A percentile compares a stretch with the other conserved stretches of the same genome.
Conservation (phyloP, 2,797 vertebrate species). For the Phataginus tricuspis region DNA sequence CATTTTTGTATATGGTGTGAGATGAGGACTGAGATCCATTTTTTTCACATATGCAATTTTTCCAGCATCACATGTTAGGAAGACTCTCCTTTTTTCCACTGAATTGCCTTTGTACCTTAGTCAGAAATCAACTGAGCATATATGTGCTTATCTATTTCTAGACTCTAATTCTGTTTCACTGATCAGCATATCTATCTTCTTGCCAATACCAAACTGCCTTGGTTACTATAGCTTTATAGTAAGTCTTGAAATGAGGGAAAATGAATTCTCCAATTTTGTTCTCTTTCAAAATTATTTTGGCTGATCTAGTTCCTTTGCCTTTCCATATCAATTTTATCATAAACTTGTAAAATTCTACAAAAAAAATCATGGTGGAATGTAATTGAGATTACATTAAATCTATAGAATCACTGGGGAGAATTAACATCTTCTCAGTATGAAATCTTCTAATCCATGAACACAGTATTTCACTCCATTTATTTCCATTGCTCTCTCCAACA, state of each 20-base stretch:
- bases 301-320: not conserved
- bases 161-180: not conserved
- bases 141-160: not conserved
- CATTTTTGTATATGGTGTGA: too few relatives aligned
- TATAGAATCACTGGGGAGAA: not conserved
- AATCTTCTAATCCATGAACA: not conserved
- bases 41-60: not conserved
- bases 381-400: not conserved
- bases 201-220: not conserved
- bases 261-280: not conserved
- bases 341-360: not conserved
- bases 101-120: not conserved
- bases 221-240: not conserved
- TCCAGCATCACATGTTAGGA: not conserved
- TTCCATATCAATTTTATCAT: not conserved
- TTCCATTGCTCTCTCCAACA: not conserved
- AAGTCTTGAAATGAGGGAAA: not conserved
- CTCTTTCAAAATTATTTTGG: not conserved
- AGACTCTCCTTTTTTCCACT: not conserved
- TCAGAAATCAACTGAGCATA: not conserved
- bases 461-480: not conserved
- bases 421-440: not conserved
- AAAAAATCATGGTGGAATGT: not conserved
- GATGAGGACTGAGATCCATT: not conserved
- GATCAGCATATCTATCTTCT: not conserved